Evolutionary conservation across 2,113 vertebrate genomes (phyloP).

Genomic region (Dinomys branickii): DNA sequence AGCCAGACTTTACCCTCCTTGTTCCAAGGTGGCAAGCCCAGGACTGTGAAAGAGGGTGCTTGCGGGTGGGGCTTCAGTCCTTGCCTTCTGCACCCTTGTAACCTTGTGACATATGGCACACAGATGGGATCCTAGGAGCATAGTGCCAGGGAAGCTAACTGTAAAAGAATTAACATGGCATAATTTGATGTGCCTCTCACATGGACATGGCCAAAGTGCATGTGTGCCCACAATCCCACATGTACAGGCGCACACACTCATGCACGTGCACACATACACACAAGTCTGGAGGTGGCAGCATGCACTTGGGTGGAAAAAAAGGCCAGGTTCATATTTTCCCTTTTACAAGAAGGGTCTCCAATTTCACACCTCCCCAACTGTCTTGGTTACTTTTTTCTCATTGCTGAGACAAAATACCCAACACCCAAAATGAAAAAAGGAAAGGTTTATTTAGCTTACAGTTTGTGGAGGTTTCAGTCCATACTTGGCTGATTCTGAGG

Average conservation of each 20-base stretch:
- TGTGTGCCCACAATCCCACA: neutral
- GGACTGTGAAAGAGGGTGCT: neutral
- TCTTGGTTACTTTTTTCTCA: too few relatives aligned
- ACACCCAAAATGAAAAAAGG: too few relatives aligned
- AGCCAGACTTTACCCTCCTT: too few relatives aligned
- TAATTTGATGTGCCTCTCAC: accelerated
- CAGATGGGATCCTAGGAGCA: neutral
- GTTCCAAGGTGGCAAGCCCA: accelerated
- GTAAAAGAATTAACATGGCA: neutral
- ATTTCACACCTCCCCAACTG: neutral
- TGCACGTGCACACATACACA: accelerated
- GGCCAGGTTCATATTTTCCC: accelerated
- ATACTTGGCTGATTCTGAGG: too few relatives aligned
- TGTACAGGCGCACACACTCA: neutral
- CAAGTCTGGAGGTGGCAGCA: too few relatives aligned
- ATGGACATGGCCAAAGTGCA: accelerated
- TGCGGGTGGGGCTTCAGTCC: accelerated
- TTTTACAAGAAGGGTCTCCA: neutral
- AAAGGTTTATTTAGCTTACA: too few relatives aligned
- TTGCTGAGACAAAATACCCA: too few relatives aligned
- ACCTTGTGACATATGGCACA: too few relatives aligned
- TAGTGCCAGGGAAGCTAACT: neutral
- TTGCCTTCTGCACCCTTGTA: neutral
- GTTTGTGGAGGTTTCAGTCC: too few relatives aligned
- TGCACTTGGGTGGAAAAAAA: accelerated